Base-by-base conservation (phyloP, 2,113 vertebrate genomes). In the Condylura cristata region DNA sequence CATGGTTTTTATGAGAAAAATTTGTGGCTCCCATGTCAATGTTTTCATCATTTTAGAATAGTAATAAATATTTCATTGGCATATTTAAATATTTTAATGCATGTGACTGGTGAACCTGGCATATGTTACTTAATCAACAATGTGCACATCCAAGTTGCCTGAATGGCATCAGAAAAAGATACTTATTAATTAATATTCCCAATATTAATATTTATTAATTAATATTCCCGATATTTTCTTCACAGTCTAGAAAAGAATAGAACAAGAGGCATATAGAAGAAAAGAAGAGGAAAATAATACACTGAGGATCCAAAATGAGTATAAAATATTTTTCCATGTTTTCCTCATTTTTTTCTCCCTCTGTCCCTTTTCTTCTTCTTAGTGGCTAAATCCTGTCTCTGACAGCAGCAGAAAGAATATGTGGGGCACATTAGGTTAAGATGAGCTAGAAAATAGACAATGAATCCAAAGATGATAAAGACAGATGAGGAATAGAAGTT, bases 1-100 rank as follows among this genome's bases (percentile, higher is more conserved):
- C 86, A 44, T 79, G 28, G 82, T 70, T 88, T 61, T 60, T 90
- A 75, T 89, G 76, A 84, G 9, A 10, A 96, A 61, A 34, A 22
- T 76, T 39, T 70, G 1, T 30, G 90, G 4, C 2, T 39, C 11
- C 22, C 2, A 32, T 41, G 0, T 53, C 28, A 80, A 46, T 32
- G 0, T 44, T 79, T 76, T 46, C 2, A 32, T 68, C 10, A 44
- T 82, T 90, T 90, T 48, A 74, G 17, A 89, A 71, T 8, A 26
- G 13, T 30, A 71, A 61, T 88, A 90, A 92, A 81, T 56, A 41
- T 44, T 60, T 80, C 70, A 65, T 8, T 8, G 37, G 39, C 12
- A 74, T 75, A 56, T 80, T 97, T 93, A 70, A 82, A 95, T 44
- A 86, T 91, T 84, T 81, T n/a, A 76, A 76, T 8, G 28, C 65